phyloP scores from a whole-genome alignment of 2,797 vertebrate genomes.

The Pempheris klunzingeri region DNA sequence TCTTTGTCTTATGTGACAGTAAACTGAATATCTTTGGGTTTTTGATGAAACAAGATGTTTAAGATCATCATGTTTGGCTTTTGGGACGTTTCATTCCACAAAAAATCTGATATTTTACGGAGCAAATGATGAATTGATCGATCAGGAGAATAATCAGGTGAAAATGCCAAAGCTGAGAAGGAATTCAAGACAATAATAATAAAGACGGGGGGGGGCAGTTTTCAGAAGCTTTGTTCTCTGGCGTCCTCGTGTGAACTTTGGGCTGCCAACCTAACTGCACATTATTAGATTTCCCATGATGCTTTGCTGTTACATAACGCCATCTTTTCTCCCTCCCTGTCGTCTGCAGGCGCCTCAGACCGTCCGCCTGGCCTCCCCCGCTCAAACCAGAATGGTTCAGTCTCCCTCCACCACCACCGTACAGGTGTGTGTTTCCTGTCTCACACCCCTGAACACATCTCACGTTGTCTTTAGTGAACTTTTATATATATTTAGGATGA shows the following conservation, averaged over 20 bases:
- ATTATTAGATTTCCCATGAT: neutral
- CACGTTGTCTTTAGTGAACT: too few relatives aligned
- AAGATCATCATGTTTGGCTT: too few relatives aligned
- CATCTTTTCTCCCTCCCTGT: neutral
- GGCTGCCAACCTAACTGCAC: neutral
- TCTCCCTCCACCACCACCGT: slow-evolving; percentile 63
- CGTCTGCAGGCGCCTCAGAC: slow-evolving; percentile 70
- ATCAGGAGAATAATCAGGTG: neutral
- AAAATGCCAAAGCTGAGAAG: neutral
- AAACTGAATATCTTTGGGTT: too few relatives aligned
- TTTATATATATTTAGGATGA: too few relatives aligned
- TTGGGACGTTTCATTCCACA: too few relatives aligned
- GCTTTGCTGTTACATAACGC: neutral
- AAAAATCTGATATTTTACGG: too few relatives aligned
- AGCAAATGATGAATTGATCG: too few relatives aligned
- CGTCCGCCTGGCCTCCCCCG: slow-evolving; percentile 75
- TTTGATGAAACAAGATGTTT: too few relatives aligned
- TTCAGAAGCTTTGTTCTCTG: neutral
- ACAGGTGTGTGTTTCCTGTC: slow-evolving; percentile 66
- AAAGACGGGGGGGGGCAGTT: too few relatives aligned
- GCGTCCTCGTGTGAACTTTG: neutral
- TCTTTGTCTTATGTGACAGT: too few relatives aligned
- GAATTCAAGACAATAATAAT: neutral
- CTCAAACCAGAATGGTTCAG: slow-evolving; percentile 75
- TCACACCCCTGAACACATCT: neutral